Base-by-base conservation (phyloP, 2,888 invertebrate species). In the Aspidiotus rigidus region DNA sequence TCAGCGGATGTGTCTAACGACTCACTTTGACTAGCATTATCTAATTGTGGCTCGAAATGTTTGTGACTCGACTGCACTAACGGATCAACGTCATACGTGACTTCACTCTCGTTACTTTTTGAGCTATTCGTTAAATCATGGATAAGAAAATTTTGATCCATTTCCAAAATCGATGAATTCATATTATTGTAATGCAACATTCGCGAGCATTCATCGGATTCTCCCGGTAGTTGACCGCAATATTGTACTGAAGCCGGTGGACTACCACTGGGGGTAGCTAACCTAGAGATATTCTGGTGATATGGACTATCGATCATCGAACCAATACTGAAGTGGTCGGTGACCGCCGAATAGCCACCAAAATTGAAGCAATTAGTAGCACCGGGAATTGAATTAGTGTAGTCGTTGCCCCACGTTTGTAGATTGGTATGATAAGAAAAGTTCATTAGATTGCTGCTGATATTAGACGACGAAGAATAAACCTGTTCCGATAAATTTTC, bases 401-500 rank as follows among this genome's bases (percentile, higher is more conserved):
- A 10, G 1, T 57, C n/a, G 3, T 16, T 49, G 39, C 59, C 49
- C 39, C 39, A 57, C n/a, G 64, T 40, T 54, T 64, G 64, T 54
- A 64, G 15, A 64, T 64, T 54, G 54, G 53, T 64, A 42, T 62
- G 62, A 17, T 64, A 64, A 10, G 64, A 16, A 49, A 55, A 64
- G 40, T 64, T 64, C 64, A 64, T 64, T 39, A 64, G 11, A 13
- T 62, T 62, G 49, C 49, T 49, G 6, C 6, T 49, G n/a, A 49
- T n/a, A 49, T 49, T 49, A 13, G 59, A 28, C 17, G 28, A 11
- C 28, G 59, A 41, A 49, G 69, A 72, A 41, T 70, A 70, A 5
- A 70, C 61, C 13, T 70, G n/a, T 41, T 69, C 56, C 7, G 70
- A 49, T 9, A 67, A 57, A 60, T 56, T 53, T 41, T 72, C 72